These are phyloP conservation scores for Lordiphosa collinella DNA, from an alignment of 1,140 invertebrate species.

Conservation along the genomic window DNA sequence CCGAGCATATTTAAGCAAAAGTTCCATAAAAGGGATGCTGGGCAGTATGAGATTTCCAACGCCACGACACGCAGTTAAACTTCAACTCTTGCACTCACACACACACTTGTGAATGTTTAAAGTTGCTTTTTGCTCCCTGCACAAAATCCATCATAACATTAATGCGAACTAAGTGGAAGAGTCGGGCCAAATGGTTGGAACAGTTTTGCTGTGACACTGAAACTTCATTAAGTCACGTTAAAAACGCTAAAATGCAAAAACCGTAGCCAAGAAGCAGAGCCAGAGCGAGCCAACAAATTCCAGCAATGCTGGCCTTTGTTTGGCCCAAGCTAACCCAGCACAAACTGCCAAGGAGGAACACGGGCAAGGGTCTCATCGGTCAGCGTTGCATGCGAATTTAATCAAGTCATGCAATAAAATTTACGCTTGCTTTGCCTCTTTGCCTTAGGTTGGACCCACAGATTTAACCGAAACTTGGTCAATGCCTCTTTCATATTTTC, in stretches of 20 bases:
- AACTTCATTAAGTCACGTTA: slow-evolving; percentile 76
- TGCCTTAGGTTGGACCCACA: slow-evolving; percentile 29
- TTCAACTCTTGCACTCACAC: slow-evolving; percentile 42
- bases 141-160: slow-evolving; percentile 70
- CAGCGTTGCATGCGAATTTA: slow-evolving; percentile 74
- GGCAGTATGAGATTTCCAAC: slow-evolving; percentile 2
- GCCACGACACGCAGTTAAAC: slow-evolving; percentile 31
- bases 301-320: slow-evolving; percentile 36
- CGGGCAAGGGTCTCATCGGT: background rate
- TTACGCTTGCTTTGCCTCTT: slow-evolving; percentile 60
- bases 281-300: slow-evolving; percentile 35
- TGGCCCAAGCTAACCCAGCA: slow-evolving; percentile 29
- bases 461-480: slow-evolving; percentile 26
- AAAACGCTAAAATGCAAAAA: slow-evolving; percentile 56
- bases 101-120: slow-evolving; percentile 54
- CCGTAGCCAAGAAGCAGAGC: slow-evolving; percentile 12
- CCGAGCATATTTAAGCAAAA: slow-evolving; percentile 68
- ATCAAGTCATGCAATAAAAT: slow-evolving; percentile 79
- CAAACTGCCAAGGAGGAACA: background rate
- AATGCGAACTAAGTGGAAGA: slow-evolving; percentile 15
- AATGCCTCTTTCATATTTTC: no score
- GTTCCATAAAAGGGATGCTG: slow-evolving; percentile 53
- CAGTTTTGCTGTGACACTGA: slow-evolving; percentile 58
- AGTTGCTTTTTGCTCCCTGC: slow-evolving; percentile 44
- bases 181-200: background rate